Evolutionary conservation across 2,888 invertebrate species (phyloP), one percentile per base, ranked within the genome.

Genomic region (Aleiodes testaceus): DNA sequence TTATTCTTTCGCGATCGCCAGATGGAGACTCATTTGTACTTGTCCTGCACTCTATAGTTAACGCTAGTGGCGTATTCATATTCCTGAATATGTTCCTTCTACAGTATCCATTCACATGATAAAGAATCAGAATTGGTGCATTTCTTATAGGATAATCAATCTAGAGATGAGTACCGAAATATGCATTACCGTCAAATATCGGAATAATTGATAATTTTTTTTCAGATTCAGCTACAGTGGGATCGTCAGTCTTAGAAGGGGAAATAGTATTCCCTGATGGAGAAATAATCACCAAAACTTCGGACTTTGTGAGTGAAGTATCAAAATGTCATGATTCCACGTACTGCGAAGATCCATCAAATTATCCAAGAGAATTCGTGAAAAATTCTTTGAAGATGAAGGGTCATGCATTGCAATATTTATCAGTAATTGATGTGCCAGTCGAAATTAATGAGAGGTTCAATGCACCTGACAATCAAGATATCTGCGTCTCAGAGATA

Each of bases 191-290:
- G 36, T 36, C 36, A 36, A 36, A 36, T 36, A 5, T 36, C 9
- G 1, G 6, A 36, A 7, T 36, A 5, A 36, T 36, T 3, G 6
- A 36, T 36, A 2, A 36, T 36, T 36, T 36, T 36, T 36, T 5
- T 36, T 9, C 9, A 36, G 36, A 36, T 36, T 36, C 36, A 36
- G 9, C 36, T 36, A 7, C 6, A 6, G 7, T 36, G 36, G 9
- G 36, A 53, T 2, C 52, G 12, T n/a, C 67, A n/a, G 70, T 68
- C 1, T 53, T 73, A 16, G 80, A 82, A 18, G 79, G 72, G 0
- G 79, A 75, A 67, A 80, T 85, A 20, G 64, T 82, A 26, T 85
- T 85, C 66, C 85, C 84, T 0, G 73, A 74, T 3, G 80, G 81
- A 12, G 52, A 64, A 6, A 11, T 49, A 12, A 47, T 18, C 26